Percentiles rank a stretch among this genome's conserved stretches.
These are phyloP conservation scores for Micromys minutus DNA, from an alignment of 2,113 vertebrate genomes.

Conservation along the genomic window DNA sequence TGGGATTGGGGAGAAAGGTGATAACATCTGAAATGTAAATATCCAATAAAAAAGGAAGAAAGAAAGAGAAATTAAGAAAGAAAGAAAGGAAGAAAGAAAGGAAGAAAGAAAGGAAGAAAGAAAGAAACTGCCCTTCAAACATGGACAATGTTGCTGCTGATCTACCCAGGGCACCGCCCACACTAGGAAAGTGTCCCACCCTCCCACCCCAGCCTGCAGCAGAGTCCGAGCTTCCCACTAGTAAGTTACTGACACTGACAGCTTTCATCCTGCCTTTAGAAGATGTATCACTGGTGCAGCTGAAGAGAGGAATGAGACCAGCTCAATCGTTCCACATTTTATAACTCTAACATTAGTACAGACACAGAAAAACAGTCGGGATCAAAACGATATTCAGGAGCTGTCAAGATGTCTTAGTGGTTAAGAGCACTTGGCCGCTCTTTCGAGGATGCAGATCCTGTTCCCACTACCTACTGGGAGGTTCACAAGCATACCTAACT, in stretches of 20 bases:
- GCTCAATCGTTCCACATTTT: neutral
- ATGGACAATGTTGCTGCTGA: neutral
- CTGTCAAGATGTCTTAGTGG: neutral
- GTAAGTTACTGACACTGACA: neutral
- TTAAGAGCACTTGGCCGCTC: neutral
- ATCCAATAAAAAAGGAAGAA: too few species aligned
- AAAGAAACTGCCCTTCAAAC: conserved; percentile 7
- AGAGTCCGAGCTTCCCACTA: neutral
- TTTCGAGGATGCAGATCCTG: neutral
- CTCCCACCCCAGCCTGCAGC: neutral
- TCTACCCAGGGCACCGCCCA: neutral
- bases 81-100: too few species aligned
- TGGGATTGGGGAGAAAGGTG: too few species aligned
- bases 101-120: too few species aligned
- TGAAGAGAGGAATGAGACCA: neutral
- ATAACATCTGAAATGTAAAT: too few species aligned
- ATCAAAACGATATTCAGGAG: neutral
- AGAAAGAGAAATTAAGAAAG: too few species aligned
- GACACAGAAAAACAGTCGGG: neutral
- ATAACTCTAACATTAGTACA: conserved; percentile 10
- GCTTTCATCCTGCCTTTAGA: neutral
- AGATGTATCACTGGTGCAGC: neutral
- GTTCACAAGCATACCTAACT: neutral
- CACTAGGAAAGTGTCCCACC: neutral
- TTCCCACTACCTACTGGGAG: neutral